phyloP scores from a whole-genome alignment of 2,888 invertebrate species.

The Sisyra nigra region DNA sequence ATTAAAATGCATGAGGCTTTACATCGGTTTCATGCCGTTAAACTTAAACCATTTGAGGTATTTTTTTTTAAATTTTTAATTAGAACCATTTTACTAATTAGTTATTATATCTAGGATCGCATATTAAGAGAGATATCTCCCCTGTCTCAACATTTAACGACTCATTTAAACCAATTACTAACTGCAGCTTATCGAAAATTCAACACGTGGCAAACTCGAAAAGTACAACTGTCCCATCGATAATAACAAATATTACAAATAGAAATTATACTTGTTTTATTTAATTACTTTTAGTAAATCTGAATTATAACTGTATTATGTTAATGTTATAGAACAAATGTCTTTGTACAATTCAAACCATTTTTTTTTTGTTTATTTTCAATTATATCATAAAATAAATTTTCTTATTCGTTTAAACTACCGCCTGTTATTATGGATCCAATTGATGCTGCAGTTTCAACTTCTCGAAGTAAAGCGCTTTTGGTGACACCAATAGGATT shows the following conservation, averaged over 20 bases:
- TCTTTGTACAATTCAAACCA: background rate
- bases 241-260: background rate
- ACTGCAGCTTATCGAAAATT: slow-evolving; percentile 76
- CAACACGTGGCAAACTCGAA: slow-evolving; percentile 69
- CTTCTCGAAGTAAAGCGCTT: too few relatives aligned
- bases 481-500: too few relatives aligned
- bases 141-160: slow-evolving; percentile 61
- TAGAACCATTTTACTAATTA: slow-evolving; percentile 3
- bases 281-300: background rate
- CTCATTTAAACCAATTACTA: slow-evolving; percentile 76
- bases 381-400: background rate
- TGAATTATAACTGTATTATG: too few relatives aligned
- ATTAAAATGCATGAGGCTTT: slow-evolving; percentile 81
- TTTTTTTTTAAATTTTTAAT: slow-evolving; percentile 11
- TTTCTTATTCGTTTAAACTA: background rate
- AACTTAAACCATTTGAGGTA: slow-evolving; percentile 74
- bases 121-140: slow-evolving; percentile 68
- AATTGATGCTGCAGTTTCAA: too few relatives aligned
- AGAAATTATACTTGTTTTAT: slow-evolving; percentile 1
- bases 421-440: too few relatives aligned
- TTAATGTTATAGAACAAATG: slow-evolving; percentile 1
- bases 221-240: slow-evolving; percentile 21
- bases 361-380: background rate
- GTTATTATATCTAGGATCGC: slow-evolving; percentile 44
- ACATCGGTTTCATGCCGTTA: slow-evolving; percentile 73